phyloP scores from a whole-genome alignment of 2,113 vertebrate genomes.

The Malurus cyaneus region DNA sequence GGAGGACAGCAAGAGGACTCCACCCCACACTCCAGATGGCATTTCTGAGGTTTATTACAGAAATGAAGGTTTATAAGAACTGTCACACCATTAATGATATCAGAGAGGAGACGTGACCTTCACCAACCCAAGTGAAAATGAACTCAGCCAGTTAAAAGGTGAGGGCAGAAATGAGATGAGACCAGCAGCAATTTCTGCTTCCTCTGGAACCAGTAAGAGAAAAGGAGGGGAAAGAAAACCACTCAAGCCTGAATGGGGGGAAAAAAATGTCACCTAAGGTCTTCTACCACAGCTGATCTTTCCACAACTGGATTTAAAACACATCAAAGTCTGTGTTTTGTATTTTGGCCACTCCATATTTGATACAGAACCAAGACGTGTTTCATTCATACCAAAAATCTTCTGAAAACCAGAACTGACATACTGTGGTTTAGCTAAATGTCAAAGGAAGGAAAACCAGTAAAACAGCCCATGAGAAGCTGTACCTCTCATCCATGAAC shows the following conservation, averaged over 20 bases:
- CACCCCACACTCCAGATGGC: not conserved
- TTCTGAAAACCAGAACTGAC: not conserved
- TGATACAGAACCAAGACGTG: not conserved
- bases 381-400: not conserved
- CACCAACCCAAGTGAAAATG: not conserved
- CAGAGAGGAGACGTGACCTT: not conserved
- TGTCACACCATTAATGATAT: not conserved
- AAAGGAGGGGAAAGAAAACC: not conserved
- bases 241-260: not conserved
- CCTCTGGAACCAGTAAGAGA: not conserved
- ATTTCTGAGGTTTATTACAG: not conserved
- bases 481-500: rapidly evolving
- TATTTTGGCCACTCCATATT: not conserved
- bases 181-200: not conserved
- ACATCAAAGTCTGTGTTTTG: not conserved
- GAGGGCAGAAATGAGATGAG: not conserved
- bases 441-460: not conserved
- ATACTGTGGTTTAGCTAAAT: not conserved
- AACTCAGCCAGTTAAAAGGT: not conserved
- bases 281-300: not conserved
- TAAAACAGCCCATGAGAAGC: not conserved
- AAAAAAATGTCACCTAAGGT: not conserved
- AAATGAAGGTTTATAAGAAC: not conserved
- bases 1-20: not conserved
- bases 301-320: not conserved